Evolutionary conservation across 2,797 vertebrate species (phyloP), one percentile per base, ranked within the genome.

Genomic region (Discoglossus pictus): DNA sequence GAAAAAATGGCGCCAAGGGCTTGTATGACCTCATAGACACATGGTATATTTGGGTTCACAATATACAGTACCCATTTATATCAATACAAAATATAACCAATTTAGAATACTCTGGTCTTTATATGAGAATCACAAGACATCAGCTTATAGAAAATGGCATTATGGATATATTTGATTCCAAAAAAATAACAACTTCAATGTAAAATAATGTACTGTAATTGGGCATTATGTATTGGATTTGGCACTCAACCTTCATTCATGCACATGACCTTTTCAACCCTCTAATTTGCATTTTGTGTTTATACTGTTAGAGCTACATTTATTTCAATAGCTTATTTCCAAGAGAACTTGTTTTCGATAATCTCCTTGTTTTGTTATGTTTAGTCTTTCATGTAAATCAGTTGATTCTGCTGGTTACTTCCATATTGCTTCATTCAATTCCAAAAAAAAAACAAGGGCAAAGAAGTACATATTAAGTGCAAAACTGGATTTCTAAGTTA

Each of bases 391-490:
- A 78, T 84, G 75, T 38, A 76, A 74, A 23, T 79, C 27, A 60
- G 63, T 63, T 39, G 60, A 76, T 81, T 87, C 83, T 90, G 87
- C 88, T 91, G 89, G 87, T 90, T 86, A 43, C 80, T 87, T 89
- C 76, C 85, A 86, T 91, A 91, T 91, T 91, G 90, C 89, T 91
- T 91, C 87, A 79, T 88, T 89, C 84, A 87, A 85, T 85, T 86
- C 82, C 85, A 86, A 83, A 87, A 86, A 46, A 20, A 36, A 52
- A 24, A 74, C 68, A 61, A 78, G 31, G 78, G 78, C 40, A 83
- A 85, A 86, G 84, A 86, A 81, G 78, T 66, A 56, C 61, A 82
- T 65, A 67, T 76, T 82, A 87, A 87, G 88, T 91, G 88, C 87
- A 90, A 90, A 71, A 87, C 80, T 80, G 85, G 76, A 72, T 80